These are phyloP conservation scores for Caenorhabditis doughertyi DNA, from an alignment of 2,888 invertebrate genomes.

Conservation along the genomic window DNA sequence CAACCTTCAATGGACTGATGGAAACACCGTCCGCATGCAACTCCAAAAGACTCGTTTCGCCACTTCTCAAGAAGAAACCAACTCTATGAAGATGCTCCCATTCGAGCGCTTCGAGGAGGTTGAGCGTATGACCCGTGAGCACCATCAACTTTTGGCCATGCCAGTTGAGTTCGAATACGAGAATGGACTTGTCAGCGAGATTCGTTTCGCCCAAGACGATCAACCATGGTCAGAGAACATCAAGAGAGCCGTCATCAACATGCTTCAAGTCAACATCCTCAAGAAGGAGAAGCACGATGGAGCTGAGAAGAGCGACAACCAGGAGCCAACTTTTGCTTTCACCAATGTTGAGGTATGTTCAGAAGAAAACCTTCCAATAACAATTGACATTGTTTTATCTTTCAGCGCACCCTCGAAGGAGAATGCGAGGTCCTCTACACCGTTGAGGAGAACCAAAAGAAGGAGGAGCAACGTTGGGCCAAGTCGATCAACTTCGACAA, in stretches of 20 bases:
- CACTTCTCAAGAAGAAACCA: conserved; percentile 66
- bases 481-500: conserved; percentile 84
- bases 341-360: conserved; percentile 62
- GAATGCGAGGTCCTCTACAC: conserved; percentile 77
- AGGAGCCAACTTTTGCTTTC: conserved; percentile 58
- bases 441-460: conserved; percentile 56
- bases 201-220: conserved; percentile 71
- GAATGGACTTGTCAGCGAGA: conserved; percentile 68
- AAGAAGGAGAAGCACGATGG: conserved; percentile 64
- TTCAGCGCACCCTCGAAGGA: conserved; percentile 77
- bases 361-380: no score
- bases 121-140: conserved; percentile 49
- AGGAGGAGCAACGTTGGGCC: conserved; percentile 71
- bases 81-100: conserved; percentile 58
- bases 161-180: conserved; percentile 69
- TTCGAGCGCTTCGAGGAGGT: conserved; percentile 64
- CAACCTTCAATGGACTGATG: conserved; percentile 69
- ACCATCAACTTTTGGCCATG: conserved; percentile 58
- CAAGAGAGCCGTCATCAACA: conserved; percentile 80
- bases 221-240: conserved; percentile 78
- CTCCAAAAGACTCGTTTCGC: conserved; percentile 67
- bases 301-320: conserved; percentile 51
- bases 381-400: no score
- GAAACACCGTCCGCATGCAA: conserved; percentile 67
- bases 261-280: conserved; percentile 75